phyloP scores from a whole-genome alignment of 2,113 vertebrate genomes.

The Cryptotis parvus region DNA sequence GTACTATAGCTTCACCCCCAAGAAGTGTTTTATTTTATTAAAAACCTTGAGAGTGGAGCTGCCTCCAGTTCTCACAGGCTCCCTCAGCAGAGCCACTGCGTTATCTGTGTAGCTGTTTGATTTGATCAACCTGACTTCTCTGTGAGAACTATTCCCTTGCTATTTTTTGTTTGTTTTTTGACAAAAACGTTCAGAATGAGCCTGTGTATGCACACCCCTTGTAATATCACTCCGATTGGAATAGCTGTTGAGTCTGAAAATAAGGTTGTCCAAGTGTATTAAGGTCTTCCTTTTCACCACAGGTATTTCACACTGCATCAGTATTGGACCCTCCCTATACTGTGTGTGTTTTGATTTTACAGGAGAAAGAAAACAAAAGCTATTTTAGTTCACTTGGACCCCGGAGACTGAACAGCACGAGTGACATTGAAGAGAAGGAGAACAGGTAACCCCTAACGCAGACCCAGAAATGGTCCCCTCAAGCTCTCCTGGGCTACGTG shows the following conservation, averaged over 20 bases:
- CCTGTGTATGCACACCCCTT: neutral
- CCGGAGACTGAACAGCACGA: conserved; percentile 83
- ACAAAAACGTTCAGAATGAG: neutral
- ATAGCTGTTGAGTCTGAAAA: neutral
- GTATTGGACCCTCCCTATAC: neutral
- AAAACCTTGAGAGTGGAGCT: neutral
- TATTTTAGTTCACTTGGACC: conserved; percentile 84
- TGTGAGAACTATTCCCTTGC: neutral
- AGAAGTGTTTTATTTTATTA: neutral
- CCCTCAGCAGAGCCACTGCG: neutral
- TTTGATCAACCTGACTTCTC: neutral
- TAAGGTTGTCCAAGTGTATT: neutral
- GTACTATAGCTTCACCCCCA: too few species aligned
- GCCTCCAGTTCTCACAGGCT: neutral
- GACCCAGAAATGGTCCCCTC: conserved; percentile 21
- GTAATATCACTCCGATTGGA: neutral
- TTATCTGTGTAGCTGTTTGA: neutral
- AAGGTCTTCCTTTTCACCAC: neutral
- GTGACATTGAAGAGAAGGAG: conserved; percentile 88
- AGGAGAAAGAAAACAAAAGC: conserved; percentile 88
- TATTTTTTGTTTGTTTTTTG: neutral
- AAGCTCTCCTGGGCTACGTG: neutral
- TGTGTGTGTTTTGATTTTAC: conserved; percentile 71
- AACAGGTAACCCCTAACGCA: conserved; percentile 85
- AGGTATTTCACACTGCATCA: neutral